Evolutionary conservation across 1,140 invertebrate species (phyloP).

Genomic region (Lepidotrigona ventralis): DNA sequence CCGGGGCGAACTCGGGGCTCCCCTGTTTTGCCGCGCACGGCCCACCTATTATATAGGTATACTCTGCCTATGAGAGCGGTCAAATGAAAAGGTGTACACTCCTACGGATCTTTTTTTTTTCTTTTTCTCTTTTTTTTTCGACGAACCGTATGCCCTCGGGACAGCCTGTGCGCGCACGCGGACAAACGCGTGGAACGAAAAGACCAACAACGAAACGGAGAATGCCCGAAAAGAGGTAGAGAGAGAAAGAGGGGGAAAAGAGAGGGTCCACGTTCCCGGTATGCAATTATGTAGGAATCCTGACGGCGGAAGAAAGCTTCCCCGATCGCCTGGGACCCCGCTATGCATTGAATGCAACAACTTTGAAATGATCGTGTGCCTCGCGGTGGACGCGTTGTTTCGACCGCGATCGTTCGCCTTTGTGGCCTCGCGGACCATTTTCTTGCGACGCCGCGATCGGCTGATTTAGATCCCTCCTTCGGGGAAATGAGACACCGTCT

Average conservation of each 20-base stretch:
- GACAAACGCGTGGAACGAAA: constrained; percentile 14
- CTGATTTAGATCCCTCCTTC: constrained; percentile 27
- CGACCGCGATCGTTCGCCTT: not conserved
- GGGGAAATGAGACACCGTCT: not conserved
- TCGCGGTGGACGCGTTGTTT: constrained; percentile 4
- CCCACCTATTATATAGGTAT: constrained; percentile 63
- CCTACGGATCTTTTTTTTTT: constrained; percentile 12
- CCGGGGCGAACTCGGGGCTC: not conserved
- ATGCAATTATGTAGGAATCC: constrained; percentile 62
- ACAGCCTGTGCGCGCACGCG: constrained; percentile 9
- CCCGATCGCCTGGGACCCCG: constrained; percentile 43
- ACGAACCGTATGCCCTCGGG: constrained; percentile 47
- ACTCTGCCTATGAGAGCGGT: constrained; percentile 52
- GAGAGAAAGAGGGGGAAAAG: constrained; percentile 22
- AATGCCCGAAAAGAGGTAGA: not conserved
- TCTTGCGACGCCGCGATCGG: not conserved
- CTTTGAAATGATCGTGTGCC: constrained; percentile 10
- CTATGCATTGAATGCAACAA: constrained; percentile 50
- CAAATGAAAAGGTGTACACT: constrained; percentile 66
- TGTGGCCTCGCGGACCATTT: constrained; percentile 18
- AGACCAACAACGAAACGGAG: not conserved
- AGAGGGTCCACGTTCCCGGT: constrained; percentile 33
- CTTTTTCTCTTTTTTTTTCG: constrained; percentile 23
- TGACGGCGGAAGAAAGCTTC: constrained; percentile 61
- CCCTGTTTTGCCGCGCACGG: constrained; percentile 38